Percentiles rank a stretch among this genome's conserved stretches.
Conservation (phyloP, 2,888 invertebrate species). For the Drosophila fulvimacula region DNA sequence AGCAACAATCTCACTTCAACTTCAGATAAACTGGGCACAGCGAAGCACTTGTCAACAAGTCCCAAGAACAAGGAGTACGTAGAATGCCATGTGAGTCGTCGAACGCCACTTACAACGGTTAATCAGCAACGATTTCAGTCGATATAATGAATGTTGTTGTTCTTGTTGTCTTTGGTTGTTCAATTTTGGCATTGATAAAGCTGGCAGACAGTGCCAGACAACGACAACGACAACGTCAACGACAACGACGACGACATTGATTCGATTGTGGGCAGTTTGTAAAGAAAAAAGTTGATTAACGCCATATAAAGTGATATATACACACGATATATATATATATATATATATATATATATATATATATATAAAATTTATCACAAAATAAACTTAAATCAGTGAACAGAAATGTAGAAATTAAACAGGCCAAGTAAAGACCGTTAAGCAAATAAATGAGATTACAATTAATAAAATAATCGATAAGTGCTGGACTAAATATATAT, state of each 20-base stretch:
- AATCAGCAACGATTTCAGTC: constrained; percentile 55
- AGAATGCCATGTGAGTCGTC: constrained; percentile 29
- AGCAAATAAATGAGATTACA: constrained; percentile 77
- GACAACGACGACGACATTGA: constrained; percentile 26
- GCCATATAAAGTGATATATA: constrained; percentile 17
- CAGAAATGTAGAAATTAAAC: constrained; percentile 53
- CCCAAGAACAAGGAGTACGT: constrained; percentile 42
- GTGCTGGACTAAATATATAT: constrained; percentile 38
- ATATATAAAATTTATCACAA: constrained; percentile 70
- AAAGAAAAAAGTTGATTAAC: constrained; percentile 77
- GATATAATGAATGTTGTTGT: constrained; percentile 42
- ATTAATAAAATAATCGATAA: constrained; percentile 80
- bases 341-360: constrained; percentile 11
- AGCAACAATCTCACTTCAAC: constrained; percentile 20
- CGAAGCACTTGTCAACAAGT: constrained; percentile 59
- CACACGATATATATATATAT: constrained; percentile 9
- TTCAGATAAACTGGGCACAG: constrained; percentile 8
- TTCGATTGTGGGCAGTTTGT: constrained; percentile 66
- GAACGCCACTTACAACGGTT: constrained; percentile 55
- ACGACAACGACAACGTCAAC: constrained; percentile 8
- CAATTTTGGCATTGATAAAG: constrained; percentile 75
- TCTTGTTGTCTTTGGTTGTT: constrained; percentile 23
- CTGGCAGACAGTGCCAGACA: constrained; percentile 50
- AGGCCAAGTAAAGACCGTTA: constrained; percentile 45
- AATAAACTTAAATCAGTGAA: constrained; percentile 71